Evolutionary conservation across 2,888 invertebrate genomes (phyloP).

Genomic region (Polyommatus iphigenia): DNA sequence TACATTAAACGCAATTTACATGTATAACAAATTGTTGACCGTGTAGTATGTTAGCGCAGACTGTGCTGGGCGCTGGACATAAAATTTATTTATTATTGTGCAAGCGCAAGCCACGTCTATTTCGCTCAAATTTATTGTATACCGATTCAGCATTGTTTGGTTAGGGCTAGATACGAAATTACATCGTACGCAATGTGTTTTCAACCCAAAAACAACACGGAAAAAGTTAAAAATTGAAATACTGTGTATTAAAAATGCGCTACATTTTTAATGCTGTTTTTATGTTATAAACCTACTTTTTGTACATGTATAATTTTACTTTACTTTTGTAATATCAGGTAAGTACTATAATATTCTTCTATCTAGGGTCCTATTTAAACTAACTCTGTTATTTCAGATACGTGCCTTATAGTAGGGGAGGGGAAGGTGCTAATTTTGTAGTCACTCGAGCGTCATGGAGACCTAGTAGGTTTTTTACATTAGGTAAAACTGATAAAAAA

Average conservation of each 20-base stretch:
- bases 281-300: background rate
- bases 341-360: too few relatives aligned
- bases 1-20: conserved; percentile 22
- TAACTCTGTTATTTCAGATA: too few relatives aligned
- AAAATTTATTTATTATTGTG: conserved; percentile 71
- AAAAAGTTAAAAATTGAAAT: background rate
- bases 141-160: conserved; percentile 67
- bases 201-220: background rate
- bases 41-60: conserved; percentile 52
- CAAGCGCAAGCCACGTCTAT: conserved; percentile 67
- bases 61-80: conserved; percentile 53
- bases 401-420: too few relatives aligned
- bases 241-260: background rate
- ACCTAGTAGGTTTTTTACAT: too few relatives aligned
- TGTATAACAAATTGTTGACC: conserved; percentile 37
- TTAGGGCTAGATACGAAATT: conserved; percentile 44
- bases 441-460: too few relatives aligned
- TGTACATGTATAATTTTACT: background rate
- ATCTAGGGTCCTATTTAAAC: too few relatives aligned
- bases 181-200: conserved; percentile 40
- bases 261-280: background rate
- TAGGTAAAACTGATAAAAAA: too few relatives aligned
- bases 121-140: conserved; percentile 70
- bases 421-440: too few relatives aligned
- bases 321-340: too few relatives aligned